Evolutionary conservation across 2,113 vertebrate genomes (phyloP), one percentile per base, ranked within the genome.

Genomic region (Syngnathoides biaculeatus): DNA sequence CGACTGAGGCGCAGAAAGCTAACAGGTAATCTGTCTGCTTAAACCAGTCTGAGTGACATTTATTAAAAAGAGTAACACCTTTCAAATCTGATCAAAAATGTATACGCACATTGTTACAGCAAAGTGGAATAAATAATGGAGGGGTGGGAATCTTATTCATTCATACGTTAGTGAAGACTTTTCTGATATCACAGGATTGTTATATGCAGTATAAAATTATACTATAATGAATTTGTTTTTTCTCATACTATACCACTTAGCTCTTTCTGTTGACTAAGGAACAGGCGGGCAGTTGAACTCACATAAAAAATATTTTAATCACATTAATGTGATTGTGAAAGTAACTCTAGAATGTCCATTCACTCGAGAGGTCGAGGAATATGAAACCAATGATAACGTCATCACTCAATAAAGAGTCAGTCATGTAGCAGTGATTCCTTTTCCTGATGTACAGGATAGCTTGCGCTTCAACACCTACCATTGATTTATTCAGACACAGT

Each of bases 11-110:
- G 8, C 73, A 13, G 75, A 71, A 81, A 89, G 86, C 89, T 86
- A 89, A 90, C 88, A 90, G 88, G 89, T 90, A 89, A 90, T 89
- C 89, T 79, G 38, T 20, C 58, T 61, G 60, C 60, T 62, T 62
- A 62, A 87, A 84, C 73, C 85, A 80, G 77, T 75, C 83, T 26
- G 60, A 62, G 13, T 62, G 39, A 26, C 60, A 43, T 62, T 45
- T 62, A 62, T 43, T 42, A 26, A 62, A 42, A 62, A 62, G 60
- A 62, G 40, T 42, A 62, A 62, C 60, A 62, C 60, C 60, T 62
- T 62, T 62, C 60, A 9, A 43, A 62, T 43, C n/a, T 15, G 38
- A 24, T 43, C 2, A 43, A 20, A 43, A 62, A 62, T 8, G 12
- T 22, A 26, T 24, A 43, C 26, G 27, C 26, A 17, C 40, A 45